phyloP scores from a whole-genome alignment of 2,113 vertebrate genomes.

The Dicrurus megarhynchus region DNA sequence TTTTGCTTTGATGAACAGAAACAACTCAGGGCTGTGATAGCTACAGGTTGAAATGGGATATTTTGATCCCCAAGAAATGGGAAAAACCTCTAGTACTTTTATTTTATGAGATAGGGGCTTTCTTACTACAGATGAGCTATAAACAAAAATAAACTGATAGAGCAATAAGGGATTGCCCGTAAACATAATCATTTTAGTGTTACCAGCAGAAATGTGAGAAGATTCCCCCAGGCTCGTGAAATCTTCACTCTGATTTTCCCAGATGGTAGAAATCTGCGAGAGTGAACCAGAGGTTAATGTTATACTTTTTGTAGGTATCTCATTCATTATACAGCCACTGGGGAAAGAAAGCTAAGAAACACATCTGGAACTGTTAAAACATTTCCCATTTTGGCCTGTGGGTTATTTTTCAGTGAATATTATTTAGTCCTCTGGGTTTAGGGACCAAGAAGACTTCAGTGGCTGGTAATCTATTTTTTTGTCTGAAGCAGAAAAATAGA shows the following conservation, averaged over 20 bases:
- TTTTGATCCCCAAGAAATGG: not conserved
- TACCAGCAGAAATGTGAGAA: not conserved
- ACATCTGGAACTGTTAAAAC: conserved; percentile 43
- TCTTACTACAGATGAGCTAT: not conserved
- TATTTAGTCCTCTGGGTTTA: conserved; percentile 10
- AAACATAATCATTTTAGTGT: not conserved
- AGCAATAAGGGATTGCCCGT: not conserved
- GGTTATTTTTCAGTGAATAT: conserved; percentile 14
- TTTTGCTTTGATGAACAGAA: not conserved
- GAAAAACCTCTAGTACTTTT: not conserved
- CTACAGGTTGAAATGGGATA: not conserved
- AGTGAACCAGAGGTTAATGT: conserved; percentile 42
- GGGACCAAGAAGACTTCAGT: not conserved
- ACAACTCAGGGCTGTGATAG: not conserved
- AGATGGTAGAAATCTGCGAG: not conserved
- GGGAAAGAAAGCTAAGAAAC: not conserved
- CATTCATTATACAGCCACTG: conserved; percentile 1
- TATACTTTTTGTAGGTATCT: conserved; percentile 11
- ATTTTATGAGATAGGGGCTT: not conserved
- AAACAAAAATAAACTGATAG: not conserved
- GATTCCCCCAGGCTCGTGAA: not conserved
- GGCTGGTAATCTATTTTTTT: not conserved
- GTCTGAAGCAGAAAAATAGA: not conserved
- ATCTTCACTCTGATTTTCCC: not conserved
- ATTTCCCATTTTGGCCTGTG: not conserved